Evolutionary conservation across 2,113 vertebrate species (phyloP), one percentile per base, ranked within the genome.

Genomic region (Guaruba guarouba): DNA sequence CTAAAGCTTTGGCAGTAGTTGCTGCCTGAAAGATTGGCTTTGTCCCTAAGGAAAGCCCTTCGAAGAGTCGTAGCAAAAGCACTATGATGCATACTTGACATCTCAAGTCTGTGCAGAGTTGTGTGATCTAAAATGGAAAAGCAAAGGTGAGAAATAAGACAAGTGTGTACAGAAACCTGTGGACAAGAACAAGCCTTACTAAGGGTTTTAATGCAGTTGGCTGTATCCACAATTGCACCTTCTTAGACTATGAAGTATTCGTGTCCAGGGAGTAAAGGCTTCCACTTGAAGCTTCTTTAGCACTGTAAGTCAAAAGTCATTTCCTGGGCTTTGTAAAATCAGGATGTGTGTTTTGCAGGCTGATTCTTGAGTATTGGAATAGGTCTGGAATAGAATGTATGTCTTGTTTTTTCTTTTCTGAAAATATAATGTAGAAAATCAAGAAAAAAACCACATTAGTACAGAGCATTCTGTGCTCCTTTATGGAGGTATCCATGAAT

Each of bases 401-500:
- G 25, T 70, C 41, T 70, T 71, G 28, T 59, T 49, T 39, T 62
- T 39, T 81, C 78, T 57, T 64, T 54, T 27, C 24, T 74, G 48
- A 87, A 84, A 73, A 76, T 78, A n/a, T 59, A 44, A 71, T 2
- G 37, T 44, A 64, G 55, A 44, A 90, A 90, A 81, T 44, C 8
- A 57, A 71, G 29, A 9, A 79, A 86, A 90, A 62, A 41, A 3
- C 11, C 12, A 35, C 33, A 24, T 84, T 57, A 69, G 62, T 86
- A 55, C 68, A 73, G 70, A 48, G 28, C 2, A 9, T 62, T 95
- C 88, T 52, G 70, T 94, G 33, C 59, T 93, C 49, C 74, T 92
- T 95, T 93, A 54, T 92, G 83, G 75, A 94, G n/a, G 33, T 76
- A 83, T 25, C 57, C 29, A 49, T 82, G 81, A 94, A 95, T 76